Conservation (phyloP, 2,888 invertebrate species). For the Anodontia alba region DNA sequence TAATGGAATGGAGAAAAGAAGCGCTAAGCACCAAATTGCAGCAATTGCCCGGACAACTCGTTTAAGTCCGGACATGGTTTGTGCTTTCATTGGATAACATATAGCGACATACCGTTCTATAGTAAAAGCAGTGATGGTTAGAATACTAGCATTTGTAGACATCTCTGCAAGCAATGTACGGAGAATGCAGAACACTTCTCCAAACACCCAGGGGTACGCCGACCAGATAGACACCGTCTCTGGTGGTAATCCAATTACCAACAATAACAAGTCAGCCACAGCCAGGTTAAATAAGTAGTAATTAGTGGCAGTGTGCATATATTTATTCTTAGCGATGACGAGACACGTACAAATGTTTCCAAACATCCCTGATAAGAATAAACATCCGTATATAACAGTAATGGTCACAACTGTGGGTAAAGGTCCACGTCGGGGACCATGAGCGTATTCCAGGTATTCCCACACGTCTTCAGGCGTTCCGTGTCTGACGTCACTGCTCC, state of each 20-base stretch:
- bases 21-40: constrained; percentile 91
- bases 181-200: constrained; percentile 91
- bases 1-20: constrained; percentile 88
- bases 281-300: constrained; percentile 95
- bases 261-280: constrained; percentile 91
- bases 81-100: constrained; percentile 93
- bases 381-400: constrained; percentile 74
- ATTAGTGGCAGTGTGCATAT: constrained; percentile 86
- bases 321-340: constrained; percentile 77
- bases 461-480: constrained; percentile 46
- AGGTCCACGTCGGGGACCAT: constrained; percentile 67
- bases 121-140: constrained; percentile 93
- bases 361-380: constrained; percentile 78
- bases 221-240: constrained; percentile 88
- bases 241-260: constrained; percentile 92
- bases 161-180: constrained; percentile 93
- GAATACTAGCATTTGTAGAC: constrained; percentile 89
- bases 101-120: constrained; percentile 94
- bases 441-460: constrained; percentile 61
- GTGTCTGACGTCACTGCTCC: not conserved
- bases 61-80: constrained; percentile 92
- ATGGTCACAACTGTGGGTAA: constrained; percentile 71
- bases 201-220: constrained; percentile 87
- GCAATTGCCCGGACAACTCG: constrained; percentile 93
- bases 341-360: constrained; percentile 80